phyloP scores from a whole-genome alignment of 1,140 invertebrate genomes.

The Patella vulgata region DNA sequence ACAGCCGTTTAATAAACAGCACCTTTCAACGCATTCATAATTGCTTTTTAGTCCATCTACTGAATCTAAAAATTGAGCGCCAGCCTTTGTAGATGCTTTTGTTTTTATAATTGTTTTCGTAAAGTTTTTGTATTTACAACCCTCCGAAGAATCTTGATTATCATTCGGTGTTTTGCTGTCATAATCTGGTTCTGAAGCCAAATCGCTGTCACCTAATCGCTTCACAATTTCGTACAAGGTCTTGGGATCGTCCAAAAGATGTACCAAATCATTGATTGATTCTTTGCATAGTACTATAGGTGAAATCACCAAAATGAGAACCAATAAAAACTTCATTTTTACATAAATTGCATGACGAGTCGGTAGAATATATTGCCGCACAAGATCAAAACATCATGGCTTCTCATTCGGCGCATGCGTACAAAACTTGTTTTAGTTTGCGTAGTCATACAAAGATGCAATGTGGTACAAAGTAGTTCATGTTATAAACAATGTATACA shows the following conservation, averaged over 20 bases:
- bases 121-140: constrained; percentile 16
- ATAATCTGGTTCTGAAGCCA: not conserved
- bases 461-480: not conserved
- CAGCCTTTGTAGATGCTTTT: constrained; percentile 38
- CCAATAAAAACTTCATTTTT: not conserved
- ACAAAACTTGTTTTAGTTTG: not conserved
- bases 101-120: constrained; percentile 43
- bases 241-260: not conserved
- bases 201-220: not conserved
- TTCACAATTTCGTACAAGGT: constrained; percentile 1
- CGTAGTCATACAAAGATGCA: constrained; percentile 1
- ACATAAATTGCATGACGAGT: not conserved
- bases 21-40: constrained; percentile 36
- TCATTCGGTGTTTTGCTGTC: no score
- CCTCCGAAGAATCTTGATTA: constrained; percentile 1
- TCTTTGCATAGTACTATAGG: no score
- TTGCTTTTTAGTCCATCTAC: constrained; percentile 22
- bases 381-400: not conserved
- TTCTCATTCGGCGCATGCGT: constrained; percentile 24
- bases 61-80: constrained; percentile 40
- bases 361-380: not conserved
- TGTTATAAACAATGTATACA: no score
- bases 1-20: constrained; percentile 44
- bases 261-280: no score
- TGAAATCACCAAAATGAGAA: no score